Evolutionary conservation across 2,797 vertebrate genomes (phyloP).

Genomic region (Pseudomugil tenellus): DNA sequence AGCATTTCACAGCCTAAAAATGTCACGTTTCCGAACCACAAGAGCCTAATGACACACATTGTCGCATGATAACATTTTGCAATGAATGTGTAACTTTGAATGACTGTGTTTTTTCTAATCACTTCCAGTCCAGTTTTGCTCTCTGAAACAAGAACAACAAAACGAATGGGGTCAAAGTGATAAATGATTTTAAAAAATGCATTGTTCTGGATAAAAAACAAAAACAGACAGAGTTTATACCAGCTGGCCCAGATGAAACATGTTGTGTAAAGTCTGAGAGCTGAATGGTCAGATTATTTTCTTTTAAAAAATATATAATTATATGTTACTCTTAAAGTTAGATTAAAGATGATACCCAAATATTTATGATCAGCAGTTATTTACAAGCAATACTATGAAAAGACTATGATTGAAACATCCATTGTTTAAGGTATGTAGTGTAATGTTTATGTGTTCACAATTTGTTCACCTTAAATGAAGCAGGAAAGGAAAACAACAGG

Average conservation of each 20-base stretch:
- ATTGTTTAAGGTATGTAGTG: neutral
- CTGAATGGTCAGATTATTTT: neutral
- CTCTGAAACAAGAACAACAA: neutral
- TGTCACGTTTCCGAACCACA: neutral
- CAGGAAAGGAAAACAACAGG: conserved; percentile 28
- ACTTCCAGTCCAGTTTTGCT: neutral
- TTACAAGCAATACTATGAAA: neutral
- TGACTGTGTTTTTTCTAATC: neutral
- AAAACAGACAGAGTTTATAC: neutral
- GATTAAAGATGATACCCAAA: neutral
- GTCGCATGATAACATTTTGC: neutral
- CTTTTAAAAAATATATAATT: neutral
- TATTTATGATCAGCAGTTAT: neutral
- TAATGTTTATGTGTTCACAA: neutral
- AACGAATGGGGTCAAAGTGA: neutral
- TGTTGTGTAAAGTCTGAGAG: neutral
- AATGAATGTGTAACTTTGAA: neutral
- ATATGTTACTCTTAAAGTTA: neutral
- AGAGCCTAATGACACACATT: neutral
- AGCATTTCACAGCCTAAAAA: neutral
- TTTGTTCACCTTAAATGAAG: conserved; percentile 22
- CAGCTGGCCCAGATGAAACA: neutral
- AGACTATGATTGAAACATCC: neutral
- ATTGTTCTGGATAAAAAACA: too few species aligned
- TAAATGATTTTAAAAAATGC: neutral